Evolutionary conservation across 2,888 invertebrate genomes (phyloP).

Genomic region (Philereme vetulata): DNA sequence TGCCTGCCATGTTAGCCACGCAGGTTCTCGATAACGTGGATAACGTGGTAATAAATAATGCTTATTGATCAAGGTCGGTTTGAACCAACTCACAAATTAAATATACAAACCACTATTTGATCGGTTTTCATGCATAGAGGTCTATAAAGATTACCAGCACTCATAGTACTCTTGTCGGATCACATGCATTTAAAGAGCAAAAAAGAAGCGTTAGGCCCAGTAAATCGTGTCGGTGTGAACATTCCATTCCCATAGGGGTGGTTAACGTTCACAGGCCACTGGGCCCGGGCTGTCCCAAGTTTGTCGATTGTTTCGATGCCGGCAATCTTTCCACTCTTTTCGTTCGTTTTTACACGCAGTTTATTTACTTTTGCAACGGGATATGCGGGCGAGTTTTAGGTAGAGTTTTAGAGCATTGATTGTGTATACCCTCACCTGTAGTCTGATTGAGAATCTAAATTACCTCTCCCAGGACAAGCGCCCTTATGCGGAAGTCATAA

Average conservation of each 20-base stretch:
- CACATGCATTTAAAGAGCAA: constrained; percentile 12
- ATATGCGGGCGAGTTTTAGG: constrained; percentile 33
- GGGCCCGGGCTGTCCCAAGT: constrained; percentile 27
- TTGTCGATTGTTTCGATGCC: constrained; percentile 38
- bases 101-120: too few species aligned
- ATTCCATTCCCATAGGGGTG: constrained; percentile 39
- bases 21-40: too few species aligned
- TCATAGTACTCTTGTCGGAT: too few species aligned
- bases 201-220: constrained; percentile 27
- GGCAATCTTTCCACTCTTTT: constrained; percentile 35
- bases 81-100: too few species aligned
- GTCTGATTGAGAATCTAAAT: neutral
- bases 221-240: constrained; percentile 35
- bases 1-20: too few species aligned
- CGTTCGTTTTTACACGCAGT: constrained; percentile 30
- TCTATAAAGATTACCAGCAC: too few species aligned
- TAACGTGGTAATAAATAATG: too few species aligned
- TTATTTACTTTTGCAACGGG: constrained; percentile 34
- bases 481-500: too few species aligned
- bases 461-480: too few species aligned
- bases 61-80: too few species aligned
- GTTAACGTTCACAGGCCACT: constrained; percentile 36
- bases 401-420: neutral
- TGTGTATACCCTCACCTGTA: neutral
- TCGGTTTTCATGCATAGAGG: too few species aligned